A percentile compares a stretch with the other conserved stretches of the same genome.
Evolutionary conservation across 1,140 invertebrate genomes (phyloP).

Genomic region (Cotesia chilonis): DNA sequence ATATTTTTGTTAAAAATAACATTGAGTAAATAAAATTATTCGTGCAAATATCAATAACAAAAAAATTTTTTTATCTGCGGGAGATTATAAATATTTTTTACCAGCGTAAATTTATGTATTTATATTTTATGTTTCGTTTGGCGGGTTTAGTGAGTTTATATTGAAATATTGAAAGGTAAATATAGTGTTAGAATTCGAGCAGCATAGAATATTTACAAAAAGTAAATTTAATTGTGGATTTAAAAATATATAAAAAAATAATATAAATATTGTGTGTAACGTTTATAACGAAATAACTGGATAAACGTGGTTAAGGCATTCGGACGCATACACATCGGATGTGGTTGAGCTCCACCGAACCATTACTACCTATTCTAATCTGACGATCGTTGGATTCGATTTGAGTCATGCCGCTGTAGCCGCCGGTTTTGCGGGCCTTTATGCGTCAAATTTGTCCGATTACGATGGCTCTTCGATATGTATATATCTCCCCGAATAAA

Average conservation of each 20-base stretch:
- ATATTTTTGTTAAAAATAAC: too few species aligned
- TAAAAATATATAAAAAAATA: not conserved
- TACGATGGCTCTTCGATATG: not conserved
- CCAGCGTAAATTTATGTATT: too few species aligned
- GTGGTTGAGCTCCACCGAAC: constrained; percentile 25
- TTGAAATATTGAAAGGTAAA: too few species aligned
- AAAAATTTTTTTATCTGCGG: too few species aligned
- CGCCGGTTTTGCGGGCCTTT: not conserved
- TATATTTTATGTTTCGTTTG: too few species aligned
- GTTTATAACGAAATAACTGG: not conserved
- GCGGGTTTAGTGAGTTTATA: too few species aligned
- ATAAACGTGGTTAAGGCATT: constrained; percentile 22
- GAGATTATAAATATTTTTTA: too few species aligned
- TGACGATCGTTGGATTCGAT: constrained; percentile 30
- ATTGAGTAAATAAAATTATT: too few species aligned
- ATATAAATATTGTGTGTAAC: not conserved
- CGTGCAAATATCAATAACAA: too few species aligned
- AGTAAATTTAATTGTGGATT: not conserved
- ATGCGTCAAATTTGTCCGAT: constrained; percentile 5
- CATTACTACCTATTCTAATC: constrained; percentile 35
- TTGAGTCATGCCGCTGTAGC: constrained; percentile 11
- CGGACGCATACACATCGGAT: constrained; percentile 33
- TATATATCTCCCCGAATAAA: not conserved
- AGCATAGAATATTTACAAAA: too few species aligned
- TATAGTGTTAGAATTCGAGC: too few species aligned